Evolutionary conservation across 2,797 vertebrate species (phyloP), one percentile per base, ranked within the genome.

Genomic region (Enteromius anoplus): DNA sequence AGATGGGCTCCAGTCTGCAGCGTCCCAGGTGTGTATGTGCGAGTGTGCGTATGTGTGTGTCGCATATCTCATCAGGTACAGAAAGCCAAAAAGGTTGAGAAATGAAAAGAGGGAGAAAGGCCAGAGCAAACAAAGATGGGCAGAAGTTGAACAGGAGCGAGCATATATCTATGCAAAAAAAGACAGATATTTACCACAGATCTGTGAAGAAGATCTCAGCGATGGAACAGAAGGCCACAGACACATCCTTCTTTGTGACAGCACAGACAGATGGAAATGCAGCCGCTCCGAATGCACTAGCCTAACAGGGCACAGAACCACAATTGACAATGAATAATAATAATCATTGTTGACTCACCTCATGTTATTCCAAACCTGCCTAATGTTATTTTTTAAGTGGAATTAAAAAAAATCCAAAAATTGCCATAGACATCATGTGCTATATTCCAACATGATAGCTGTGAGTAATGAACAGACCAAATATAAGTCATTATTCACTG

Each of bases 121-220:
- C 23, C 40, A 29, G 5, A 11, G n/a, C 17, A 84, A 66, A 84
- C 14, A 78, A 49, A 78, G 19, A 53, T 4, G 3, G 14, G 45
- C 17, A 17, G 5, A 34, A 11, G 32, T 45, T 29, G 47, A 75
- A 53, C 12, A 58, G 32, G 37, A 21, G 19, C 45, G 32, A 53
- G 58, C 6, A 68, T 32, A 19, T 19, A 47, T 65, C 29, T n/a
- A 42, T 72, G 55, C 26, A 34, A 73, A 66, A 68, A 53, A 51
- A 58, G 23, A 64, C 42, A 12, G 34, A 51, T 2, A 42, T 45
- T 90, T 94, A 96, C 96, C 96, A 96, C 82, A 96, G 94, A 92
- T 96, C 95, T 77, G 95, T 95, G 55, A 96, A 92, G 89, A 94
- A 96, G 89, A 96, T 95, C 91, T 96, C 96, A 14, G 95, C 94